phyloP scores from a whole-genome alignment of 2,797 vertebrate genomes.

The Zalophus californianus region DNA sequence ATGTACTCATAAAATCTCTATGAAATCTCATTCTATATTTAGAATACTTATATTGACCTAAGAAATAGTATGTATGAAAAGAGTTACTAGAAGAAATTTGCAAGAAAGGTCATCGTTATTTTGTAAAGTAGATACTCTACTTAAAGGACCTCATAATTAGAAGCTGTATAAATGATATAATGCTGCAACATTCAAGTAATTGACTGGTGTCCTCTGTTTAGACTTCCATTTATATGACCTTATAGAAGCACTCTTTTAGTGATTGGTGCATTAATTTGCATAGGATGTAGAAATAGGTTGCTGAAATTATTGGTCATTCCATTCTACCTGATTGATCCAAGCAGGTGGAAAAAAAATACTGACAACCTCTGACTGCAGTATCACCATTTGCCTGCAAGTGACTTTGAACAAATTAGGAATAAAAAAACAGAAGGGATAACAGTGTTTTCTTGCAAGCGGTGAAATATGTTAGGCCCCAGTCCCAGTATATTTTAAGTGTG shows the following conservation, averaged over 20 bases:
- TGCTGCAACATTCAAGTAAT: conserved; percentile 17
- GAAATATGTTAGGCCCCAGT: not conserved
- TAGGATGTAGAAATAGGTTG: conserved; percentile 58
- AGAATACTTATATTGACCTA: not conserved
- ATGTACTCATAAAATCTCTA: not conserved
- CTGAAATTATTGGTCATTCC: conserved; percentile 32
- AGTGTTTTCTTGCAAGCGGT: not conserved
- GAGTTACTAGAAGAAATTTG: conserved; percentile 30
- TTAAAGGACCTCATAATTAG: not conserved
- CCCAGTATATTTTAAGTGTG: not conserved
- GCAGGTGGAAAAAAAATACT: not conserved
- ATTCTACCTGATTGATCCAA: not conserved
- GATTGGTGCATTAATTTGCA: conserved; percentile 84
- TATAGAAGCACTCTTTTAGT: not conserved
- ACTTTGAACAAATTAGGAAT: not conserved
- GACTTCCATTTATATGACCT: conserved; percentile 22
- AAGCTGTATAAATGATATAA: conserved; percentile 62
- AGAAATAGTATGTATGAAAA: conserved; percentile 27
- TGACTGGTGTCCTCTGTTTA: not conserved
- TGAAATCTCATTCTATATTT: conserved; percentile 46
- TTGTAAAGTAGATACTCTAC: not conserved
- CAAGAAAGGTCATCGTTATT: conserved; percentile 39
- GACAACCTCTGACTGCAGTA: not conserved
- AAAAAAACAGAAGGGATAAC: not conserved
- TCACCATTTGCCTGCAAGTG: not conserved